Conservation (phyloP, 2,888 invertebrate species). For the Nomada flava region DNA sequence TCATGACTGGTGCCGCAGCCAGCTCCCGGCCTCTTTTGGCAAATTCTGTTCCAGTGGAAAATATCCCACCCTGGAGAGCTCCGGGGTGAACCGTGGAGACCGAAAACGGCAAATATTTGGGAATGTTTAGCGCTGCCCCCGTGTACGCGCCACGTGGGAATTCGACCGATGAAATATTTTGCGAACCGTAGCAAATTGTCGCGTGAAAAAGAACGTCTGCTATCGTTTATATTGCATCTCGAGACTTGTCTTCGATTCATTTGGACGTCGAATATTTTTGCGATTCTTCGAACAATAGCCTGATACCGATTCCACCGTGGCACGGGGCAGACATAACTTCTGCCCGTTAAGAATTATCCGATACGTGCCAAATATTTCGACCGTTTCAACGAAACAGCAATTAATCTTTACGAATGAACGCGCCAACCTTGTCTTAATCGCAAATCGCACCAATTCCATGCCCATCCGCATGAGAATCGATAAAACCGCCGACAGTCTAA, state of each 20-base stretch:
- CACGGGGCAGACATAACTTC: too few relatives aligned
- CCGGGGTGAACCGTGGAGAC: constrained; percentile 1
- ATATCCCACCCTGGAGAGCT: constrained; percentile 5
- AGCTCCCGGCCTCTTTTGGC: neutral
- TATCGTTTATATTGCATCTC: neutral
- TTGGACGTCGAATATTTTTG: neutral
- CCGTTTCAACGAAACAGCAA: neutral
- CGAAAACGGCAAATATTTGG: constrained; percentile 36
- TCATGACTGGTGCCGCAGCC: too few relatives aligned
- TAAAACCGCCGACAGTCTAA: constrained; percentile 40
- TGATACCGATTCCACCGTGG: neutral
- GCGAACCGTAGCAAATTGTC: neutral
- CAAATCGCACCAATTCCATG: constrained; percentile 20
- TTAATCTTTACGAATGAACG: too few relatives aligned
- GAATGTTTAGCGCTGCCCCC: constrained; percentile 10
- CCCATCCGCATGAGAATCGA: constrained; percentile 26
- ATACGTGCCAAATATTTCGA: neutral
- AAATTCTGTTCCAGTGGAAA: constrained; percentile 2
- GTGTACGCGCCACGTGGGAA: neutral
- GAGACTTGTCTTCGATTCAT: neutral
- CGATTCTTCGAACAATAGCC: neutral
- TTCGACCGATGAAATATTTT: constrained; percentile 3
- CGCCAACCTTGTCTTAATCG: too few relatives aligned
- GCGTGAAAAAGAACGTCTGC: neutral
- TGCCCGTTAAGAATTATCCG: neutral